Evolutionary conservation across 2,888 invertebrate genomes (phyloP), one percentile per base, ranked within the genome.

Genomic region (Stramonita haemastoma): DNA sequence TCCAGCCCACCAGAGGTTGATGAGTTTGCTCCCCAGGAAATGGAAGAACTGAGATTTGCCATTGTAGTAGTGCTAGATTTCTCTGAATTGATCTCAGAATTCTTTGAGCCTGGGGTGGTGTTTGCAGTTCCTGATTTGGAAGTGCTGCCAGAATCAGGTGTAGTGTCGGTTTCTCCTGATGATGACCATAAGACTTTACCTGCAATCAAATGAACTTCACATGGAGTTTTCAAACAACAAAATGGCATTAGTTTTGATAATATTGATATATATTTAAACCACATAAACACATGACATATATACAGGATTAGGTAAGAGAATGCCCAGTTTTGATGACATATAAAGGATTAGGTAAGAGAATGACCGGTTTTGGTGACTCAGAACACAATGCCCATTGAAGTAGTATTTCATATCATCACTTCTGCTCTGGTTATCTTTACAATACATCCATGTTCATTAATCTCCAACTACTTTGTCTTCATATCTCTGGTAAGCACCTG

Each of bases 1-100:
- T 94, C 95, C 90, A 89, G 83, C 29, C 87, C 87, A 46, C 89
- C 60, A 11, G 90, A 26, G 34, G 85, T 90, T 66, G 88, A 88
- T 26, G 90, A 77, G 79, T 84, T 90, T 8, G 89, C 73, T 29
- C 89, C 89, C 89, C 89, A 89, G 8, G 89, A 89, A 57, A 89
- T 73, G 56, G 89, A 85, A 94, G 94, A 93, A 66, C 86, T 86
- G 36, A 86, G 86, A 57, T 86, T 86, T 8, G 86, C 86, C 86
- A 86, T 86, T 46, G 85, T 56, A 26, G 57, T 66, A 13, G 32
- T 29, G 22, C 29, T 86, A 57, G 86, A 22, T 57, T 86, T 86
- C 34, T 86, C 86, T 19, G 86, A 32, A 34, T 86, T 86, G 19
- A 26, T 66, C n/a, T 86, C 86, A 19, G 34, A 57, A 29, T 56